Evolutionary conservation across 35 echinoderm and acorn worm genomes (phyloP), one percentile per base, ranked within the genome.

Genomic region (Hemicentrotus pulcherrimus): DNA sequence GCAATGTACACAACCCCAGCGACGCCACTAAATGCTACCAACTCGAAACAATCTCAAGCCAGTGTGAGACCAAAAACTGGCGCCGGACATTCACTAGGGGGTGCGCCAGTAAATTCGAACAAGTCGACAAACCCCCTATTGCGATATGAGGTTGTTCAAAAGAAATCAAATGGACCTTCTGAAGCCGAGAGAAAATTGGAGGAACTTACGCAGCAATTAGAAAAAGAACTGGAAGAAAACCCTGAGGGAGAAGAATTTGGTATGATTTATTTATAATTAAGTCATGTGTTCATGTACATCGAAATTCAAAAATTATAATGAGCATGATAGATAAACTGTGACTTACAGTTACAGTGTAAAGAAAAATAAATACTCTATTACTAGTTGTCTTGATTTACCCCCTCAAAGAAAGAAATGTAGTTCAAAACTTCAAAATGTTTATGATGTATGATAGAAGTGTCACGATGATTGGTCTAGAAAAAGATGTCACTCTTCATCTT

Each of bases 201-300:
- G 86, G 97, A 99, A 78, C 89, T 99, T 9, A 99, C 98, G 6
- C 94, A 96, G 61, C 96, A 99, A 86, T 94, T 99, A n/a, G 98
- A 97, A 85, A 94, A 96, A 95, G 98, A 99, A 94, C 94, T 99
- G 95, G 97, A 96, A 47, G 95, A 97, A 19, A 97, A 98, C 47
- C 96, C 98, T 45, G 98, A 97, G 88, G 98, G 97, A 85, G 98
- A 99, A 94, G 97, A 98, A 88, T 99, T 99, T 96, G 98, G 98
- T 99, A 94, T 96, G 98, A 78, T 22, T 78, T 28, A 55, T 55
- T 55, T 0, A 55, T 14, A 11, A 55, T 55, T 6, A 55, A 55
- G 7, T 55, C 10, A 12, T 55, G 50, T 55, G 10, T 41, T 0
- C 35, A 41, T 41, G 35, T 55, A 55, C 50, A 55, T 14, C 6